Base-by-base conservation (phyloP, 2,888 invertebrate genomes). In the Plebejus melissa region DNA sequence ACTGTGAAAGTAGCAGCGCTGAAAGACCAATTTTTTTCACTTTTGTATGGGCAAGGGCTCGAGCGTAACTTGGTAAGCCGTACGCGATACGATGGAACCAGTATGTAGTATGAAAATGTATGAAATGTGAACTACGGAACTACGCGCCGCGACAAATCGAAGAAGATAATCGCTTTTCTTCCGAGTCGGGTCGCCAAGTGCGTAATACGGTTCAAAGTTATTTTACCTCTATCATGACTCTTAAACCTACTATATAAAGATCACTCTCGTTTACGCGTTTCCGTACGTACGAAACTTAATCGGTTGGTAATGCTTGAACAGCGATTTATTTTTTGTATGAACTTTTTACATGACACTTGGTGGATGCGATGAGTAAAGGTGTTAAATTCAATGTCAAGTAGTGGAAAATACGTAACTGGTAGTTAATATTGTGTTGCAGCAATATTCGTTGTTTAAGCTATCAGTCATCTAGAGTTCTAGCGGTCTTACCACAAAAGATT, bases 101-200 rank as follows among this genome's bases (percentile, higher is more conserved):
- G 28, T 28, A 60, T 22, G 3, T 60, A 11, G n/a, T 22, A 0
- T 22, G 28, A 60, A 60, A 28, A 22, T 22, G 60, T 11, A 28
- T 60, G 28, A 36, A 32, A 65, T 13, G 4, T 65, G 32, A 32
- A 65, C 54, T 54, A 32, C 65, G 65, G 32, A 65, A 65, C 13
- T 65, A 65, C 65, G 32, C 65, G 36, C 32, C 32, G 22, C 60
- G 60, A 60, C 60, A 28, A 60, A 60, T 60, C 60, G 28, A 11
- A 22, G 28, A 28, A 60, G 28, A 60, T 28, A 54, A 54, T 60
- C 60, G 60, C 60, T 60, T 60, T 28, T 60, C 28, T 60, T 28
- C 28, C 60, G 28, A n/a, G 75, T 74, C 69, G 77, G 77, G 76
- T 76, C 77, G 58, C 58, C 28, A 16, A 65, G 36, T 65, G 65